Conservation (phyloP, 2,113 vertebrate species). For the Hepsetus odoe region DNA sequence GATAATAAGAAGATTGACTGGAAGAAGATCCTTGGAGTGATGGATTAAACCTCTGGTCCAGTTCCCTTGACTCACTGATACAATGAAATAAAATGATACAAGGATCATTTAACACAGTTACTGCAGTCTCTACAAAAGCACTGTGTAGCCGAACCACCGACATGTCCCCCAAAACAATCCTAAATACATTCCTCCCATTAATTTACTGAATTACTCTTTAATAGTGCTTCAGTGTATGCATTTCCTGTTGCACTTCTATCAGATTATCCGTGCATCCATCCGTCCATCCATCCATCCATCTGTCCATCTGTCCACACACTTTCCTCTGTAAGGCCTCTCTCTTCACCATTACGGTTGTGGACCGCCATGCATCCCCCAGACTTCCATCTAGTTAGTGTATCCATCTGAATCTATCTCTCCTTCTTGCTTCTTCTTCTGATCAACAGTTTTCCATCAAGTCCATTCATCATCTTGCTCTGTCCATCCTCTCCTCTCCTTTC, state of each 20-base stretch:
- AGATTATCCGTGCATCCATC: background rate
- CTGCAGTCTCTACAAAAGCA: too few species aligned
- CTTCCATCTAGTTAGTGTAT: background rate
- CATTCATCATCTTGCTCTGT: background rate
- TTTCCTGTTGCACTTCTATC: too few species aligned
- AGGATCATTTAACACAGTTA: too few species aligned
- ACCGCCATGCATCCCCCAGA: background rate
- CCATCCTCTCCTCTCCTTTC: slow-evolving; percentile 20
- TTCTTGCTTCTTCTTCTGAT: background rate
- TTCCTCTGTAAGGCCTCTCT: background rate
- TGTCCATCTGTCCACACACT: background rate
- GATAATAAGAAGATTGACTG: too few species aligned
- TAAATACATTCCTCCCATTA: too few species aligned
- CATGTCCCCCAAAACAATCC: too few species aligned
- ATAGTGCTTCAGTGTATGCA: background rate
- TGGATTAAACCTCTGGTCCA: too few species aligned
- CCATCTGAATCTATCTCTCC: background rate
- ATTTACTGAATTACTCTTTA: too few species aligned
- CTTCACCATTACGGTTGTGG: background rate
- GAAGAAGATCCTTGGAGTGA: too few species aligned
- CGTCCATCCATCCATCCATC: background rate
- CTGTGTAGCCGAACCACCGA: too few species aligned
- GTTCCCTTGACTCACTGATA: too few species aligned
- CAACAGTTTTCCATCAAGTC: background rate
- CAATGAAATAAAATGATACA: too few species aligned